Conservation (phyloP, 2,888 invertebrate species). For the Criorhina ranunculi region DNA sequence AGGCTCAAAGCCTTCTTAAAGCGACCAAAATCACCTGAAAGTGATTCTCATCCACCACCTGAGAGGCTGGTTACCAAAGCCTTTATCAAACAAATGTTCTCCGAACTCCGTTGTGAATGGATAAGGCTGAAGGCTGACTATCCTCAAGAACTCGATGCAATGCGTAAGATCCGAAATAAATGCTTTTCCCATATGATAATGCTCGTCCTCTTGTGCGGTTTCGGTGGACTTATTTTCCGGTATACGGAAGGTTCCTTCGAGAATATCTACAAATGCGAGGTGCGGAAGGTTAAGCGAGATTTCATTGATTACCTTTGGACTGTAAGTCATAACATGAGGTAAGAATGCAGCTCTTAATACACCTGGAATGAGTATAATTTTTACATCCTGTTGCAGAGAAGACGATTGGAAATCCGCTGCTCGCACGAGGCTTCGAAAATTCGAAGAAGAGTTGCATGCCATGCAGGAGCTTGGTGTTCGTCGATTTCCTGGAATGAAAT, state of each 20-base stretch:
- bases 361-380: background rate
- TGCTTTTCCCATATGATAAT: slow-evolving; percentile 90
- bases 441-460: slow-evolving; percentile 93
- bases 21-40: slow-evolving; percentile 23
- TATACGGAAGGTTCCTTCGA: slow-evolving; percentile 94
- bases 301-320: slow-evolving; percentile 94
- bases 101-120: slow-evolving; percentile 86
- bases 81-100: slow-evolving; percentile 84
- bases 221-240: slow-evolving; percentile 92
- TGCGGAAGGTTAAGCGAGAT: slow-evolving; percentile 93
- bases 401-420: slow-evolving; percentile 96
- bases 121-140: slow-evolving; percentile 87
- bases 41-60: slow-evolving; percentile 23
- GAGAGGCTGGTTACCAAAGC: slow-evolving; percentile 77
- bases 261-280: slow-evolving; percentile 94
- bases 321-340: slow-evolving; percentile 91
- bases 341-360: slow-evolving; percentile 27
- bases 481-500: slow-evolving; percentile 92
- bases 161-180: slow-evolving; percentile 87
- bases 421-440: slow-evolving; percentile 90
- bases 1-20: slow-evolving; percentile 29
- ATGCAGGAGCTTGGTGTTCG: slow-evolving; percentile 94
- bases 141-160: slow-evolving; percentile 86
- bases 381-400: slow-evolving; percentile 86
- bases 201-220: slow-evolving; percentile 90